phyloP scores from a whole-genome alignment of 2,113 vertebrate genomes.

The Sus scrofa region T2T-Sscrofa CM000814.6:93096501-93097000 shows the following conservation, averaged over 20 bases:
- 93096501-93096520: background rate
- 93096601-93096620: background rate
- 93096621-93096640: conserved; percentile 27
- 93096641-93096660: background rate
- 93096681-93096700: background rate
- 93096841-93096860: background rate
- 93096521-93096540: background rate
- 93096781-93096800: background rate
- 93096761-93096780: background rate
- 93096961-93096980: background rate
- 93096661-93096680: background rate
- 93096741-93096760: background rate
- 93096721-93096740: background rate
- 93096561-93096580: background rate
- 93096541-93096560: conserved; percentile 18
- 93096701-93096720: background rate
- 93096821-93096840: background rate
- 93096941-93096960: background rate
- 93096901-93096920: background rate
- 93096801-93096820: background rate
- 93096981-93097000: background rate
- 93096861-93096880: background rate
- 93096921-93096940: background rate
- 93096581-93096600: background rate
- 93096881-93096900: background rate